Evolutionary conservation across 2,888 invertebrate species (phyloP), one percentile per base, ranked within the genome.

Genomic region (Mythimna impura): DNA sequence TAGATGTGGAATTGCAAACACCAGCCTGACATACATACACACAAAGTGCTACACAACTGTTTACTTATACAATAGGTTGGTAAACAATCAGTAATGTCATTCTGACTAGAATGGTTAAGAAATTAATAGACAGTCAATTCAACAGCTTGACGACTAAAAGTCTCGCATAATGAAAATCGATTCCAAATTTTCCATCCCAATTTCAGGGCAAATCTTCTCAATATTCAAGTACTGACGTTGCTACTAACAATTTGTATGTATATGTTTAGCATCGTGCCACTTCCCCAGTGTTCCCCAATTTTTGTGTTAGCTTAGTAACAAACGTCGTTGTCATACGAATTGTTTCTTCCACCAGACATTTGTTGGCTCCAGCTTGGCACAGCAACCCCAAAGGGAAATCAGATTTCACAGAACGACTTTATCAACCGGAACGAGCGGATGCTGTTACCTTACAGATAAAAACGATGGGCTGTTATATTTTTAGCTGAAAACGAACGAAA

Each of bases 391-490:
- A 78, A 64, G 54, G 72, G 63, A 76, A 78, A 78, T 71, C 63
- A 71, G 72, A 76, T 76, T 71, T 78, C 72, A 60, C 72, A 54
- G 36, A 63, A 76, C 12, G 9, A 64, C 30, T 60, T 71, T 71
- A 76, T 78, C 63, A 78, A 22, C 25, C 22, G 58, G 22, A 64
- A 71, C 63, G 63, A 17, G 30, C 43, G 73, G 66, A 66, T 62
- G 57, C 36, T 66, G 55, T 57, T 62, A 36, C 43, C 43, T 57
- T 25, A n/a, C 54, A 63, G 36, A 80, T 80, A 77, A 66, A 70
- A 30, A 73, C n/a, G 73, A 77, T 58, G 66, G 76, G 62, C 36
- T 62, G 52, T 14, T 25, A 34, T 79, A 73, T 80, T 78, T 67
- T 36, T 80, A 62, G 52, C 57, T 68, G 65, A 36, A 63, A 40